Conservation (phyloP, 1,140 invertebrate species). For the Muscidifurax raptorellus region DNA sequence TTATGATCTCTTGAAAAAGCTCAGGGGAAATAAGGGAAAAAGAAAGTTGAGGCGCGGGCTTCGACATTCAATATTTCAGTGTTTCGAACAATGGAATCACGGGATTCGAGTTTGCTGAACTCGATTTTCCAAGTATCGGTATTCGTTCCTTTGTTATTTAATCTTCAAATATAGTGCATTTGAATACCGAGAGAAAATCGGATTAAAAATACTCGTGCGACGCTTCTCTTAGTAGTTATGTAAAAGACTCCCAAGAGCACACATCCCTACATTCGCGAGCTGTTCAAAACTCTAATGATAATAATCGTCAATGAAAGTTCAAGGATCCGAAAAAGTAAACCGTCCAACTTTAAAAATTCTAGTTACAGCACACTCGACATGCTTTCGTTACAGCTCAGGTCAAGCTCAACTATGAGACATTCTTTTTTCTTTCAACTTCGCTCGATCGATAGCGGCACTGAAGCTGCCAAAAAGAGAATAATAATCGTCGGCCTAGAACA, state of each 20-base stretch:
- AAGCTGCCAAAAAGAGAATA: background rate
- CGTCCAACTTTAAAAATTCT: background rate
- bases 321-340: background rate
- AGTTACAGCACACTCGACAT: background rate
- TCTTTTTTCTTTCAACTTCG: background rate
- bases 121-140: background rate
- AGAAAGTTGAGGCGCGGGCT: background rate
- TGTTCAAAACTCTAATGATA: background rate
- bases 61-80: background rate
- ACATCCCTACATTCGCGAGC: too few species aligned
- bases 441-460: background rate
- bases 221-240: background rate
- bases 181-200: too few species aligned
- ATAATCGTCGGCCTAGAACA: too few species aligned
- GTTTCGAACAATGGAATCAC: background rate
- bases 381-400: background rate
- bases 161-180: too few species aligned
- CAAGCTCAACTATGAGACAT: background rate
- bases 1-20: background rate
- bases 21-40: background rate
- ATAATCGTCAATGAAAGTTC: background rate
- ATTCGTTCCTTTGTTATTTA: too few species aligned
- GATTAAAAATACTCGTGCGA: too few species aligned
- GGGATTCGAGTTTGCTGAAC: background rate
- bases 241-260: background rate